Percentiles rank a stretch among this genome's conserved stretches.
phyloP scores from a whole-genome alignment of 2,888 invertebrate species.

The Parapristionchus giblindavisi region DNA sequence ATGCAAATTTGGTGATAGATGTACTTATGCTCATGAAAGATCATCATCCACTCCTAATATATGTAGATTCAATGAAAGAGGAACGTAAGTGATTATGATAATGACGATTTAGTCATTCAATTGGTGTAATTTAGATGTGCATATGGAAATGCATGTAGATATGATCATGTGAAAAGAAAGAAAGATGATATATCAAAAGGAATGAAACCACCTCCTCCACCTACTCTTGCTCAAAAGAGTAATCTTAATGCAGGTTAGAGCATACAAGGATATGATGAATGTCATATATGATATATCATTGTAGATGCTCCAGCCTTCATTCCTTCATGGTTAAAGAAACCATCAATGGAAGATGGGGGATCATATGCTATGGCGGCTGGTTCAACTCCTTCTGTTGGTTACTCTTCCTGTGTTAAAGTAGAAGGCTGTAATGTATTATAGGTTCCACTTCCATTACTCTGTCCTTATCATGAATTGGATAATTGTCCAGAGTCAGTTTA shows the following conservation, averaged over 20 bases:
- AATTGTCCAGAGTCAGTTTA: conserved; percentile 22
- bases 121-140: conserved; percentile 8
- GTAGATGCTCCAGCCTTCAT: conserved; percentile 47
- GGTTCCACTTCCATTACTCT: conserved; percentile 24
- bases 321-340: conserved; percentile 51
- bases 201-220: not conserved
- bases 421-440: not conserved
- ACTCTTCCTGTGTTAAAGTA: not conserved
- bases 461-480: conserved; percentile 34
- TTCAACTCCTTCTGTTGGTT: not conserved
- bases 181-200: not conserved
- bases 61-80: conserved; percentile 26
- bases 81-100: conserved; percentile 26
- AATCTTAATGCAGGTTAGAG: conserved; percentile 21
- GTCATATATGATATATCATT: not conserved
- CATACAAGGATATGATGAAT: not conserved
- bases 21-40: conserved; percentile 17
- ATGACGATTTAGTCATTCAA: not conserved
- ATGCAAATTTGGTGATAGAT: conserved; percentile 8
- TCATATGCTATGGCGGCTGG: conserved; percentile 28
- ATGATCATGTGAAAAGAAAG: conserved; percentile 22
- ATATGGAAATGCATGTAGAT: conserved; percentile 27
- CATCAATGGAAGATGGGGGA: not conserved
- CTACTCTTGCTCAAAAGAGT: not conserved
- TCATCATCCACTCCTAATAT: not conserved